Conservation (phyloP, 1,140 invertebrate genomes). For the Lanistes nyassanus region DNA sequence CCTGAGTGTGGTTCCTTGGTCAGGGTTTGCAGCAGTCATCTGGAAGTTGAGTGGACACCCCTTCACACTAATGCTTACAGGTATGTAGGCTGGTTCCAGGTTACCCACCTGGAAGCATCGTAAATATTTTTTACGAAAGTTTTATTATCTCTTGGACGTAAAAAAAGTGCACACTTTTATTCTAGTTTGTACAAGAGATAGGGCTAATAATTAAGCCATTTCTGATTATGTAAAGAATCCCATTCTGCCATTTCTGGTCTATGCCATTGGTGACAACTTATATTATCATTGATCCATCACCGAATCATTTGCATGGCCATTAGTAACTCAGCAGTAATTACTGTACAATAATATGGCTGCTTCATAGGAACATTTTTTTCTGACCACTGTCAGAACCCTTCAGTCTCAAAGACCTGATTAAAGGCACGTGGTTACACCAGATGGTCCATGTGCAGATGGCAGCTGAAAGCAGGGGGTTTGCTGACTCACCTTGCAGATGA, state of each 20-base stretch:
- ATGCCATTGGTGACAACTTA: too few relatives aligned
- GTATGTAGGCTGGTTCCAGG: constrained; percentile 44
- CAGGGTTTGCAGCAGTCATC: constrained; percentile 54
- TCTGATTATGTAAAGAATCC: neutral
- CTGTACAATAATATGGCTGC: too few relatives aligned
- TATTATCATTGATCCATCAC: too few relatives aligned
- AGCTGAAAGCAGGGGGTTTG: too few relatives aligned
- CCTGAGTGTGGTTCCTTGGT: constrained; percentile 55
- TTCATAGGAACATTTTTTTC: too few relatives aligned
- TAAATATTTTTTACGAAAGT: neutral
- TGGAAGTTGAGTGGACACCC: constrained; percentile 64
- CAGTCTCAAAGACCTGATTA: too few relatives aligned
- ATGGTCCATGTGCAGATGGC: too few relatives aligned
- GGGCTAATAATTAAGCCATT: neutral
- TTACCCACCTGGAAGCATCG: constrained; percentile 47
- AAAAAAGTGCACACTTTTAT: neutral
- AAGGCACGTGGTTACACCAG: too few relatives aligned
- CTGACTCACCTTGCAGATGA: constrained; percentile 46
- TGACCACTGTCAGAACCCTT: too few relatives aligned
- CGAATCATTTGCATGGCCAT: too few relatives aligned
- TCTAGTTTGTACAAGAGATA: too few relatives aligned
- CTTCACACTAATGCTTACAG: constrained; percentile 52
- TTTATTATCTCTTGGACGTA: neutral
- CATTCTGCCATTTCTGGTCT: neutral
- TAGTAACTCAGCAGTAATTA: too few relatives aligned